phyloP scores from a whole-genome alignment of 53 echinoderm and acorn worm species.

The Temnopleurus reevesii region DNA sequence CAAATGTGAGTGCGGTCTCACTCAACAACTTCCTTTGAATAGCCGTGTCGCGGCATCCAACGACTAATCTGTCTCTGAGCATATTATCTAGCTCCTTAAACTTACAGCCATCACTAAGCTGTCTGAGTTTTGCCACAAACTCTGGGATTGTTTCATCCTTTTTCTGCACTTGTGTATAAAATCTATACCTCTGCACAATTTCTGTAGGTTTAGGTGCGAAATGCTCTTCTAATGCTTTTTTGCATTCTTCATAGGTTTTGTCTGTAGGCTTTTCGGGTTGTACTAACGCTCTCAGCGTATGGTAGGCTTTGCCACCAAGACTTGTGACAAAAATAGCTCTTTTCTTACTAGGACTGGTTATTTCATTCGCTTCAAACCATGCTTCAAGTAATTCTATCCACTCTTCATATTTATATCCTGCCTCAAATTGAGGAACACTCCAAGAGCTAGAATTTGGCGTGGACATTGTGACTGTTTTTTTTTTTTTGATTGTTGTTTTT shows the following conservation, averaged over 20 bases:
- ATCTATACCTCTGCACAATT: slow-evolving; percentile 28
- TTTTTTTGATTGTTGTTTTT: no score
- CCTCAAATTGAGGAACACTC: slow-evolving; percentile 47
- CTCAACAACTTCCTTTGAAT: slow-evolving; percentile 43
- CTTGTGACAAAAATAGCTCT: slow-evolving; percentile 54
- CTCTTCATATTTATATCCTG: slow-evolving; percentile 52
- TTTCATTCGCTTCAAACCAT: slow-evolving; percentile 56
- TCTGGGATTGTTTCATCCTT: slow-evolving; percentile 31
- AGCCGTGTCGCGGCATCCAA: slow-evolving; percentile 22
- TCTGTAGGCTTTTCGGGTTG: slow-evolving; percentile 61
- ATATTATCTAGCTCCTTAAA: neutral
- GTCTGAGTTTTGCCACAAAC: slow-evolving; percentile 33
- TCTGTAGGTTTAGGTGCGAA: slow-evolving; percentile 42
- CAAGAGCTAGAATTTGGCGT: no score
- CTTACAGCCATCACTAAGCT: slow-evolving; percentile 13
- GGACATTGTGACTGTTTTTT: no score
- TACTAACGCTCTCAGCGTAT: slow-evolving; percentile 53
- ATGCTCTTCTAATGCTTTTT: neutral
- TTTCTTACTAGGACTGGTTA: slow-evolving; percentile 39
- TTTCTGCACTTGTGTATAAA: neutral
- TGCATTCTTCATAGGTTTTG: slow-evolving; percentile 55
- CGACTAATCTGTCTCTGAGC: neutral
- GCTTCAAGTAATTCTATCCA: slow-evolving; percentile 58
- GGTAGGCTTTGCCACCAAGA: slow-evolving; percentile 59
- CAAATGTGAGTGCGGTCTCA: neutral